phyloP scores from a whole-genome alignment of 1,140 invertebrate species.

The Anastrepha ludens region DNA sequence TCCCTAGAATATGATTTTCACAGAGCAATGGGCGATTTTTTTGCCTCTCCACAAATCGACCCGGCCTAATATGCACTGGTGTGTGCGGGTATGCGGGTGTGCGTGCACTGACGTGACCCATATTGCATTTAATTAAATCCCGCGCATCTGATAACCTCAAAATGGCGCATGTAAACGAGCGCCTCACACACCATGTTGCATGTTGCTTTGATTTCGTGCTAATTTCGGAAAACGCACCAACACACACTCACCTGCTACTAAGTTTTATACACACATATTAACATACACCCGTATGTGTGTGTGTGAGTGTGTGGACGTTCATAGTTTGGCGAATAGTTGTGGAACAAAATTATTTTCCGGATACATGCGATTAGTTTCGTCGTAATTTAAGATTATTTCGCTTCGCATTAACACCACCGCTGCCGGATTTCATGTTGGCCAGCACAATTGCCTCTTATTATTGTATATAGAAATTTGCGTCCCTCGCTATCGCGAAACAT shows the following conservation, averaged over 20 bases:
- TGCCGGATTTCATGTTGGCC: constrained; percentile 36
- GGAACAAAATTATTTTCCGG: constrained; percentile 69
- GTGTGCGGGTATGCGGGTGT: not conserved
- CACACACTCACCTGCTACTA: constrained; percentile 61
- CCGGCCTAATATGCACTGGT: not conserved
- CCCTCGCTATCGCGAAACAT: not conserved
- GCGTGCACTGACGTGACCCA: not conserved
- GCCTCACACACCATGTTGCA: constrained; percentile 34
- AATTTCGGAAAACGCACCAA: constrained; percentile 58
- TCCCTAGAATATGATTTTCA: too few species aligned
- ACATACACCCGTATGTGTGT: not conserved
- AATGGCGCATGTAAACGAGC: not conserved
- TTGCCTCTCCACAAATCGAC: too few species aligned
- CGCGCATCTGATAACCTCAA: constrained; percentile 20
- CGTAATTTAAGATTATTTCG: constrained; percentile 56
- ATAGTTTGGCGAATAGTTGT: constrained; percentile 1
- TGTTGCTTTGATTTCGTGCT: constrained; percentile 57
- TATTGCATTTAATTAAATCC: constrained; percentile 32
- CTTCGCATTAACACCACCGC: constrained; percentile 57
- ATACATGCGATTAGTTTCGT: constrained; percentile 72
- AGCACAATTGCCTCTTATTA: not conserved
- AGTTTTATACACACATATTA: constrained; percentile 30
- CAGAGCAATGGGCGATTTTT: too few species aligned
- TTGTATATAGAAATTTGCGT: not conserved
- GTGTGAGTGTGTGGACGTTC: constrained; percentile 59